A percentile compares a stretch with the other conserved stretches of the same genome.
Conservation (phyloP, 2,888 invertebrate genomes). For the Hypena proboscidalis region DNA sequence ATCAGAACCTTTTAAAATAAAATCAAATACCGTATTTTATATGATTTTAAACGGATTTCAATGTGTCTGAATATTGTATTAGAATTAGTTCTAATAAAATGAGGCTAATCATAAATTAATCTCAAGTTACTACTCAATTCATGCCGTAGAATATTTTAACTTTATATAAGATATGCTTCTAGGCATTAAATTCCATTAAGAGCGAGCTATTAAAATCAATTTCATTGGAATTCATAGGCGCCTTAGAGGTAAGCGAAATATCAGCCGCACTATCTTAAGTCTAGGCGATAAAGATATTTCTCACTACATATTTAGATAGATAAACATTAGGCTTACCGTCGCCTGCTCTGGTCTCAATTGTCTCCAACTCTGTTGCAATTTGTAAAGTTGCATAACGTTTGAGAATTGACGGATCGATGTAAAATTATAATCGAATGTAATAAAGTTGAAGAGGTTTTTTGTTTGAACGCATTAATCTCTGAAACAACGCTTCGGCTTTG, state of each 20-base stretch:
- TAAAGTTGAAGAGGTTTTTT: too few relatives aligned
- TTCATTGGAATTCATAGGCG: constrained; percentile 16
- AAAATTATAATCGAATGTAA: constrained; percentile 22
- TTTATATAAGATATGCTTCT: constrained; percentile 27
- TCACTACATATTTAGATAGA: constrained; percentile 33
- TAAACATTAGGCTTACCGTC: constrained; percentile 22
- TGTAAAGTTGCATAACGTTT: constrained; percentile 16
- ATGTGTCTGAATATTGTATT: not conserved
- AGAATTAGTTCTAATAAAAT: not conserved
- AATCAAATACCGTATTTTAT: too few relatives aligned
- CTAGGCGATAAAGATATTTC: constrained; percentile 31
- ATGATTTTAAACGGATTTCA: too few relatives aligned
- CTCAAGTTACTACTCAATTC: not conserved
- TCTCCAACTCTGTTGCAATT: constrained; percentile 27
- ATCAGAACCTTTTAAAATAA: too few relatives aligned
- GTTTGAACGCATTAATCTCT: too few relatives aligned
- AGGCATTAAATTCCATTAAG: constrained; percentile 32
- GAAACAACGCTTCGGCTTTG: too few relatives aligned
- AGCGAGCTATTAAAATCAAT: constrained; percentile 29
- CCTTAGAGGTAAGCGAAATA: constrained; percentile 32
- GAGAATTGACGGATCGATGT: constrained; percentile 22
- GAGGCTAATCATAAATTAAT: constrained; percentile 9
- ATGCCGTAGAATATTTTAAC: constrained; percentile 28
- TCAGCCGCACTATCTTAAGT: constrained; percentile 23
- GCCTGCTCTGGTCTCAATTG: constrained; percentile 29